Base-by-base conservation (phyloP, 1,140 invertebrate genomes). In the Trichogramma pretiosum region DNA sequence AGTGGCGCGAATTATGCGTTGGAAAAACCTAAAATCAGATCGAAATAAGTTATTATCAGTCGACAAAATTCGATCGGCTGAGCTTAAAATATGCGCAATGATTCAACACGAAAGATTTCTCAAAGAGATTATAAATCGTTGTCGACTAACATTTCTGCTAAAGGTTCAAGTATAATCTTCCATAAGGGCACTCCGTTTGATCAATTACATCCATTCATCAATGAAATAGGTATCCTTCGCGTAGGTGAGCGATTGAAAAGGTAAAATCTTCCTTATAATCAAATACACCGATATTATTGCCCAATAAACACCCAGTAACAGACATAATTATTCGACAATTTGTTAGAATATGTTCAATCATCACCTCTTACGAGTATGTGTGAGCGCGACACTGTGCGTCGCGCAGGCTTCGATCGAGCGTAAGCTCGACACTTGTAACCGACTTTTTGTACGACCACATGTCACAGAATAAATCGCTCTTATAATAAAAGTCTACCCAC, bases 241-340 rank as follows among this genome's bases (percentile, higher is more conserved):
- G 50, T 56, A 36, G 48, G 50, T 16, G 46, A 46, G 16, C 44
- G 43, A 19, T 42, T 55, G 11, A 24, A 28, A 24, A 47, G 45
- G n/a, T 26, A 39, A 0, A 14, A 48, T 4, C 10, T 56, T 5
- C 44, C 45, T 3, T 46, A 49, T 18, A 21, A 40, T 16, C 22
- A 46, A 40, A 46, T 52, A 17, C 42, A 56, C 50, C 40, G 2
- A 58, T 66, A 7, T 32, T 72, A 16, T 48, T 70, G n/a, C 58
- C 60, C 11, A 22, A 26, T 3, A 38, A 52, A 8, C 23, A 54
- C 54, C 34, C 47, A n/a, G 45, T 57, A 10, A 53, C 51, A 0
- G 45, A 19, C 11, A 26, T 57, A 33, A 38, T 56, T 9, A 53
- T 56, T 14, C 30, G 36, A 7, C 24, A 28, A 28, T n/a, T n/a